Conservation (phyloP, 2,797 vertebrate species). For the Myiotriccus ornatus region DNA sequence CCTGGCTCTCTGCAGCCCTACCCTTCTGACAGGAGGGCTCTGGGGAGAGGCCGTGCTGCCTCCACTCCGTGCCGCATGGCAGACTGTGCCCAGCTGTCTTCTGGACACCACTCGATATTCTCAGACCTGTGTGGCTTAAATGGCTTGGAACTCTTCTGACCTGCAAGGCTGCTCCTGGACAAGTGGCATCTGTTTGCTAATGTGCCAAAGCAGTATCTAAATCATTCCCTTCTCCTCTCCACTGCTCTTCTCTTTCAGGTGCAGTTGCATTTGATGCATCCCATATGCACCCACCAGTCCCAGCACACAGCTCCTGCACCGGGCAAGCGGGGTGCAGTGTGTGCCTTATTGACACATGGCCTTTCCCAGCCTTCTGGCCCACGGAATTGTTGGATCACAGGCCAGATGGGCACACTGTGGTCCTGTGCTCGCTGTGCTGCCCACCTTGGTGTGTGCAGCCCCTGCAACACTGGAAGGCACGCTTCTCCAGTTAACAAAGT, state of each 20-base stretch:
- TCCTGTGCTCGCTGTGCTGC: not conserved
- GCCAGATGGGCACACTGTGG: accelerated
- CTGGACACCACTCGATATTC: accelerated
- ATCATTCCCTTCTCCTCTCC: not conserved
- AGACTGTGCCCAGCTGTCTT: not conserved
- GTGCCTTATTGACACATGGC: accelerated
- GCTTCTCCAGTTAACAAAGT: not conserved
- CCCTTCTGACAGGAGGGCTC: not conserved
- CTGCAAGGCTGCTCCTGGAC: not conserved
- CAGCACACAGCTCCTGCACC: accelerated
- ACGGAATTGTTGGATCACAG: not conserved
- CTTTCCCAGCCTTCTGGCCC: not conserved
- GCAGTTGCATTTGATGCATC: not conserved
- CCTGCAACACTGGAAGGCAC: accelerated
- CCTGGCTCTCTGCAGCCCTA: not conserved
- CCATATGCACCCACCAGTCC: accelerated
- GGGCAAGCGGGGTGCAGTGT: not conserved
- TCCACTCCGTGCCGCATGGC: accelerated
- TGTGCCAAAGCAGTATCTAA: not conserved
- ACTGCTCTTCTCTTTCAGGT: not conserved
- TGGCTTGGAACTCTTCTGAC: not conserved
- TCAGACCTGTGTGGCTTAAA: not conserved
- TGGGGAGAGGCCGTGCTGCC: not conserved
- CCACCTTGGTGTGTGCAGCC: accelerated
- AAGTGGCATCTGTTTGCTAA: not conserved